These are phyloP conservation scores for Otocyon megalotis DNA, from an alignment of 2,113 vertebrate genomes.

Conservation along the genomic window DNA sequence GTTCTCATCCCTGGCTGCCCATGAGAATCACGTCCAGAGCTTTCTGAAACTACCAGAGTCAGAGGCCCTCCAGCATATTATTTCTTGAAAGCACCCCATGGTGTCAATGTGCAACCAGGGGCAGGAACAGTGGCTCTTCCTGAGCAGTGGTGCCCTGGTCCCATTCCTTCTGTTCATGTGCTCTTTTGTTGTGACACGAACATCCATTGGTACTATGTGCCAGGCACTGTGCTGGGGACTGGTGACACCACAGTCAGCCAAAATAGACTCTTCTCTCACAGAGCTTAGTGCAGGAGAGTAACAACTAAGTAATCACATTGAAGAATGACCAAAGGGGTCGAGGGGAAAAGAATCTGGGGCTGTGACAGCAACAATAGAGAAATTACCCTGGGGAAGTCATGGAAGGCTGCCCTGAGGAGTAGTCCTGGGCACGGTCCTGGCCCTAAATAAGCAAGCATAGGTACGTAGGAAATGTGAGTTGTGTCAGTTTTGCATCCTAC, in stretches of 20 bases:
- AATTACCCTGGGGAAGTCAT: neutral
- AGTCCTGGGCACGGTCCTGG: neutral
- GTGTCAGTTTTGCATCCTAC: neutral
- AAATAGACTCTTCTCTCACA: neutral
- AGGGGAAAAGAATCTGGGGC: neutral
- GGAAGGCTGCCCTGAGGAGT: neutral
- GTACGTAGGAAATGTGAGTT: neutral
- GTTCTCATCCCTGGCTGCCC: no score
- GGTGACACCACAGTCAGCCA: neutral
- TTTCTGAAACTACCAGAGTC: neutral
- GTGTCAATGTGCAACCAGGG: neutral
- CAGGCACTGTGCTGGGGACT: neutral
- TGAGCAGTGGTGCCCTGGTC: neutral
- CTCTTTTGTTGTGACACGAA: neutral
- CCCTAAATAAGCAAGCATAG: fast-evolving
- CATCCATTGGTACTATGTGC: neutral
- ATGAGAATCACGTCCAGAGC: neutral
- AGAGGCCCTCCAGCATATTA: neutral
- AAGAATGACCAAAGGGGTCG: neutral
- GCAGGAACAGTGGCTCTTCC: neutral
- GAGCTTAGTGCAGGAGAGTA: neutral
- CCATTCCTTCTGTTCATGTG: neutral
- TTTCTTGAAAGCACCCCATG: neutral
- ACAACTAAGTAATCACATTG: neutral
- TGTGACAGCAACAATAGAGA: neutral